Percentiles rank a stretch among this genome's conserved stretches.
phyloP scores from a whole-genome alignment of 2,888 invertebrate species.

The Leptopilina drosophilae region DNA sequence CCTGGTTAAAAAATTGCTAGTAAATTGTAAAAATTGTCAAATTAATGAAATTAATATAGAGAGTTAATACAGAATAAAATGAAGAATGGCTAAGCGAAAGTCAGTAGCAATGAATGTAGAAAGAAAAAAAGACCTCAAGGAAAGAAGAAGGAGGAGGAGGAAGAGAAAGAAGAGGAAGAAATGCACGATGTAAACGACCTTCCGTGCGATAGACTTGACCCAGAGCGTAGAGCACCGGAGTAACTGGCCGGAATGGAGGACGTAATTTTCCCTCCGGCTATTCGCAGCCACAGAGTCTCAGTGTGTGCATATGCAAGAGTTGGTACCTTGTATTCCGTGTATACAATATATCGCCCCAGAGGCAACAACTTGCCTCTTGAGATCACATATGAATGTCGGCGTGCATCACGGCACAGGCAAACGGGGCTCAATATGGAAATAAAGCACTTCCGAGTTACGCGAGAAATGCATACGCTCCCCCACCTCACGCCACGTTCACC shows the following conservation, averaged over 20 bases:
- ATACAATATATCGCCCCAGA: conserved; percentile 58
- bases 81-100: no score
- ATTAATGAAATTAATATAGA: no score
- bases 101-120: neutral
- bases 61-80: no score
- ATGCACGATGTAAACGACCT: conserved; percentile 54
- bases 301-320: conserved; percentile 49
- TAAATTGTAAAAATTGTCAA: no score
- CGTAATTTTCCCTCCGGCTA: conserved; percentile 58
- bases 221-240: conserved; percentile 49
- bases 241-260: conserved; percentile 57
- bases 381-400: conserved; percentile 65
- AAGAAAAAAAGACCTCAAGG: conserved; percentile 32
- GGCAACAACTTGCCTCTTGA: conserved; percentile 65
- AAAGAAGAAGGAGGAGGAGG: conserved; percentile 22
- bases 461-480: conserved; percentile 64
- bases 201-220: conserved; percentile 56
- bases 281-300: conserved; percentile 48
- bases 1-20: no score
- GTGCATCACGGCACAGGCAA: conserved; percentile 57
- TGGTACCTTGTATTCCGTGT: conserved; percentile 57
- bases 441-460: conserved; percentile 69
- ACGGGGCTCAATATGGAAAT: conserved; percentile 68
- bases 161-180: conserved; percentile 39
- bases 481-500: no score